Evolutionary conservation across 2,888 invertebrate species (phyloP), one percentile per base, ranked within the genome.

Genomic region (Argyresthia albistria): DNA sequence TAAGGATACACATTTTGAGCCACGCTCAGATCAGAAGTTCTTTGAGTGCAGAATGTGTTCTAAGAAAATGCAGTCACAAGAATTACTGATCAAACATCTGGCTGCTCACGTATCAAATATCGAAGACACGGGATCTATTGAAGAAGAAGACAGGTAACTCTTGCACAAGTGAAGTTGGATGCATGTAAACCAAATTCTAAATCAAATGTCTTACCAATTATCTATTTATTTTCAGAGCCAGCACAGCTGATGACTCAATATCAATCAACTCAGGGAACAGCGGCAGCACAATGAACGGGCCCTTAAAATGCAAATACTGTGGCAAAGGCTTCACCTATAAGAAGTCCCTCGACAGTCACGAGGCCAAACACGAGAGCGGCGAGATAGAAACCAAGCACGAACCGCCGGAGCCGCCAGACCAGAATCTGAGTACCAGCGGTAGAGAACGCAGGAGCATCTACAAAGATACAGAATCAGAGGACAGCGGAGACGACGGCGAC

Each of bases 81-180:
- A 75, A 9, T 58, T 63, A 54, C 70, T 88, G 14, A 79, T 88
- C 52, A 69, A 66, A 52, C 88, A 88, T 57, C 60, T 88, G 15
- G 79, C 84, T 0, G 74, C 73, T 11, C 88, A 88, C 56, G 77
- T 88, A 68, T 71, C 82, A 1, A 73, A 77, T 51, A 69, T 72
- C 7, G 79, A 80, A 9, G 75, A 73, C 12, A 58, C 57, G 3
- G 64, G 60, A 10, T 66, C 53, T 8, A 60, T 52, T 4, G 65
- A 54, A 35, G 75, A 73, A 35, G 75, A 69, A 6, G 74, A 76
- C 14, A 72, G 79, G 81, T 83, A 70, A 46, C 25, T 46, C 3
- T 39, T 39, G 25, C 25, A 25, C 25, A 25, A 4, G 25, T 25
- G 25, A 2, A n/a, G n/a, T n/a, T n/a, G n/a, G n/a, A n/a, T n/a